Conservation (phyloP, 2,113 vertebrate genomes). For the Rhynchomys soricoides region DNA sequence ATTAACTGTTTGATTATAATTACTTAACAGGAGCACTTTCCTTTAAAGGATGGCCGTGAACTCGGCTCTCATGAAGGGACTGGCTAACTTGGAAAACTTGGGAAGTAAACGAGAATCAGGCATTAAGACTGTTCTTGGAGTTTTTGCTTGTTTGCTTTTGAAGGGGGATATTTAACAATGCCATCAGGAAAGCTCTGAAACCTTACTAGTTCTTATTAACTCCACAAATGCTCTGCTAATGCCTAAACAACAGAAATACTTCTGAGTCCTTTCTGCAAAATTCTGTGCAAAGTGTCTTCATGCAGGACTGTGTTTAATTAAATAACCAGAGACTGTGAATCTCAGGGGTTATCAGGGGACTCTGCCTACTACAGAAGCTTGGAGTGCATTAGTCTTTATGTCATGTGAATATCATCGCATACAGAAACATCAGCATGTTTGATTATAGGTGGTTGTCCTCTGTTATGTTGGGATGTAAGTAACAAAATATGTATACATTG, state of each 20-base stretch:
- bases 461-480: background rate
- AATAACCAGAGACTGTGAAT: slow-evolving; percentile 3
- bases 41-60: background rate
- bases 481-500: slow-evolving; percentile 19
- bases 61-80: background rate
- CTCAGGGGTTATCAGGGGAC: background rate
- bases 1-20: background rate
- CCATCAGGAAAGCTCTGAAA: slow-evolving; percentile 33
- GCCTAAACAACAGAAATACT: slow-evolving; percentile 39
- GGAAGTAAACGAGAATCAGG: background rate
- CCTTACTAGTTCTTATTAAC: background rate
- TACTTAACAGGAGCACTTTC: background rate
- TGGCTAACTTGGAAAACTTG: background rate
- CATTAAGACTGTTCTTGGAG: background rate
- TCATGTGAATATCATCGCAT: background rate
- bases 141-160: background rate
- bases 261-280: background rate
- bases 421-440: background rate
- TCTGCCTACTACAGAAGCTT: background rate
- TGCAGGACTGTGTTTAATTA: background rate
- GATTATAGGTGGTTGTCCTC: background rate
- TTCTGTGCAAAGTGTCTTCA: background rate
- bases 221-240: slow-evolving; percentile 1
- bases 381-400: background rate
- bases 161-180: background rate